A percentile compares a stretch with the other conserved stretches of the same genome.
Conservation (phyloP, 2,113 vertebrate genomes). For the Thermophis baileyi region DNA sequence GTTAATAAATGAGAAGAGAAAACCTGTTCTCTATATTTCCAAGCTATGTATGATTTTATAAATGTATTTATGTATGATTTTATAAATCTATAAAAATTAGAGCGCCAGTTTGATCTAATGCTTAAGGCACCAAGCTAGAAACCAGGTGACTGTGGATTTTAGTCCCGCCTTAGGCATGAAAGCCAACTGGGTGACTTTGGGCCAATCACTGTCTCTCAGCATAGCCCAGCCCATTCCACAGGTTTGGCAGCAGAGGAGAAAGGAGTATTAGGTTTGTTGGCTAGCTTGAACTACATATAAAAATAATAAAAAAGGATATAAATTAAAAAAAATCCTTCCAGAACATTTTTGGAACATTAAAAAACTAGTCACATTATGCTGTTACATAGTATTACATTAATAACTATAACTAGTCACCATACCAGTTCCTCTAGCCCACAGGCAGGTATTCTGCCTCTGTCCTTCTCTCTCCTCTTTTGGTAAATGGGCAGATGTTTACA, state of each 20-base stretch:
- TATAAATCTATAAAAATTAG: neutral
- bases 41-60: neutral
- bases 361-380: neutral
- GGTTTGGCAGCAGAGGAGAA: neutral
- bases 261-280: neutral
- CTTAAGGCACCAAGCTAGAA: neutral
- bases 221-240: neutral
- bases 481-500: neutral
- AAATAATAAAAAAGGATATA: neutral
- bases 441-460: neutral
- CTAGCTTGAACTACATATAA: neutral
- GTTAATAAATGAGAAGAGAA: neutral
- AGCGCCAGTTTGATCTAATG: neutral
- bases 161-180: neutral
- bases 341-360: neutral
- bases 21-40: neutral
- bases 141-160: neutral
- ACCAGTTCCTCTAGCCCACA: neutral
- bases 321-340: neutral
- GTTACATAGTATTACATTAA: neutral
- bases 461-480: neutral
- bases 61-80: neutral
- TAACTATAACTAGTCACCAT: neutral
- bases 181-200: neutral
- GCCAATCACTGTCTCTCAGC: neutral